These are phyloP conservation scores for Gracilinanus agilis DNA, from an alignment of 2,113 vertebrate genomes.

Conservation along the genomic window DNA sequence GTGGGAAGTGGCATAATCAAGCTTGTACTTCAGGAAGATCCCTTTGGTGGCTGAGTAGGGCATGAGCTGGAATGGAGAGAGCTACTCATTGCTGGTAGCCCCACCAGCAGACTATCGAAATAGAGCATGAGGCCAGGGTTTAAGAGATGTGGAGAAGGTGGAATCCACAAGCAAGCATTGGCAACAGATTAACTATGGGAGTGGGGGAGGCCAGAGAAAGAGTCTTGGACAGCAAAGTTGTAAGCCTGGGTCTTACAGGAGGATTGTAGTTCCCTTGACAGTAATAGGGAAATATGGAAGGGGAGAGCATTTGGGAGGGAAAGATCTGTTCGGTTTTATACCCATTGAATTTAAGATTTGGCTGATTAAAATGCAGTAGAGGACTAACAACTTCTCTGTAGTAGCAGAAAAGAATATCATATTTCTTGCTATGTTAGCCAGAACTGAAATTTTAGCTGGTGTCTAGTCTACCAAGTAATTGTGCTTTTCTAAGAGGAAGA, in stretches of 20 bases:
- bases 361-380: not conserved
- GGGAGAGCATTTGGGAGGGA: not conserved
- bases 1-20: not conserved
- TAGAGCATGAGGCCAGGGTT: not conserved
- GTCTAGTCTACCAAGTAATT: not conserved
- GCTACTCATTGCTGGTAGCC: not conserved
- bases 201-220: not conserved
- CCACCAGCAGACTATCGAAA: not conserved
- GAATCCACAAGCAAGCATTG: not conserved
- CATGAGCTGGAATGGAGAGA: not conserved
- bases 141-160: not conserved
- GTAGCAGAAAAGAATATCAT: not conserved
- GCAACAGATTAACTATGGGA: not conserved
- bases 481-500: not conserved
- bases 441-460: slow-evolving; percentile 7
- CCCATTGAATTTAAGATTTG: not conserved
- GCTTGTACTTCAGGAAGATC: not conserved
- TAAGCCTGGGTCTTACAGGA: not conserved
- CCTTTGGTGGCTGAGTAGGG: not conserved
- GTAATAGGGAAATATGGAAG: too few relatives aligned
- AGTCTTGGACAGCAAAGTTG: not conserved
- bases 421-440: slow-evolving; percentile 15
- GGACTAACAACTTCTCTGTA: not conserved
- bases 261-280: too few relatives aligned
- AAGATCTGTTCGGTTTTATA: not conserved